A percentile compares a stretch with the other conserved stretches of the same genome.
Evolutionary conservation across 2,113 vertebrate genomes (phyloP).

Genomic region (Syrrhaptes paradoxus): DNA sequence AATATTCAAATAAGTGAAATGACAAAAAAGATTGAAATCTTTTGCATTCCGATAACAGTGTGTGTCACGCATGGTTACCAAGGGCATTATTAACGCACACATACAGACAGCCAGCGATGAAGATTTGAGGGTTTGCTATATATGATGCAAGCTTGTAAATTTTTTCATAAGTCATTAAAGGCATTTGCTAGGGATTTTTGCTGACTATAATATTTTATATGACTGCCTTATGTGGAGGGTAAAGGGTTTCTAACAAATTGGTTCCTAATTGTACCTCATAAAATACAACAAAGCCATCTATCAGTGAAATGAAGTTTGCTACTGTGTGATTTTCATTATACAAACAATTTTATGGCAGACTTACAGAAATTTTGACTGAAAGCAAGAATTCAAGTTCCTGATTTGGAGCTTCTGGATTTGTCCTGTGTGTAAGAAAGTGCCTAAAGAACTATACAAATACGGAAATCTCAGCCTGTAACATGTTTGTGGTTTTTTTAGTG

Average conservation of each 20-base stretch:
- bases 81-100: neutral
- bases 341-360: neutral
- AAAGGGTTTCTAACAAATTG: neutral
- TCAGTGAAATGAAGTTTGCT: neutral
- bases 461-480: neutral
- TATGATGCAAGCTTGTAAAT: rapidly evolving
- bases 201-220: neutral
- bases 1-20: slow-evolving; percentile 36
- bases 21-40: slow-evolving; percentile 19
- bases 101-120: neutral
- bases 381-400: neutral
- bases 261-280: neutral
- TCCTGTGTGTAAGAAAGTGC: neutral
- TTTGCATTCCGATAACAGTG: neutral
- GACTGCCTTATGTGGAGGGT: neutral
- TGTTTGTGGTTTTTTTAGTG: neutral
- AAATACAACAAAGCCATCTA: neutral
- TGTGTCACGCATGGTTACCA: neutral
- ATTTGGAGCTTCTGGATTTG: neutral
- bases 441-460: neutral
- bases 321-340: neutral
- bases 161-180: neutral
- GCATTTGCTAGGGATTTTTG: neutral
- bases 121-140: neutral
- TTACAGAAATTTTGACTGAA: neutral